Evolutionary conservation across 2,113 vertebrate genomes (phyloP), one percentile per base, ranked within the genome.

Genomic region (Vulpes vulpes): DNA sequence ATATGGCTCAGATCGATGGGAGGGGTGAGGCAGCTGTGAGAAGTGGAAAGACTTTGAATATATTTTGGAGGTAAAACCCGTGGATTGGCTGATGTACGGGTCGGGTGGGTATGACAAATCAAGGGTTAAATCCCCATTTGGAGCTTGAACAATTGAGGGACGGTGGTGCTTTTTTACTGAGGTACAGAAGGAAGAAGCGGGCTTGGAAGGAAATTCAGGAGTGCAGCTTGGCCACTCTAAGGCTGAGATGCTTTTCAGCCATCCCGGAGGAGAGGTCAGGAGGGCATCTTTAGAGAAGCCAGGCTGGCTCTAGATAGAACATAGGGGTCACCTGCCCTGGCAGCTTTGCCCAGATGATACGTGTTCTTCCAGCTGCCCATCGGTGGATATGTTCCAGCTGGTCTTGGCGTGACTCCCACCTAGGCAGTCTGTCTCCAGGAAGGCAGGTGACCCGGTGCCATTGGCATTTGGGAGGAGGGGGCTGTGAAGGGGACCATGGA

Each of bases 91-190:
- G 10, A 15, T n/a, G 22, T 43, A 19, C 1, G 15, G 32, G 32
- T 3, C 20, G 38, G 57, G 3, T 19, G 4, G 19, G 49, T 5
- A 19, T 0, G 59, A n/a, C 0, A 32, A n/a, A 7, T 11, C 43
- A 5, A 64, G 20, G 80, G 32, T 2, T 11, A 74, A 32, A 49
- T 62, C 6, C 17, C 8, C 1, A 1, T 35, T 16, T 22, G 32
- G 65, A n/a, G 27, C 14, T 22, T 25, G 32, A 64, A 64, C 38
- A 6, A 1, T 82, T 2, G 10, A 51, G 57, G 78, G 23, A 57
- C 14, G 0, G 9, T 0, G 0, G 59, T 2, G 73, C n/a, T 43
- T 30, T 30, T 30, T 38, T 12, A 35, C 73, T 20, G 60, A 60
- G 67, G 30, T 23, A 27, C 71, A 43, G 53, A 43, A 38, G 20